A percentile compares a stretch with the other conserved stretches of the same genome.
These are phyloP conservation scores for Caenorhabditis tropicalis DNA, from an alignment of 1,140 invertebrate genomes.

Conservation along the genomic window DNA sequence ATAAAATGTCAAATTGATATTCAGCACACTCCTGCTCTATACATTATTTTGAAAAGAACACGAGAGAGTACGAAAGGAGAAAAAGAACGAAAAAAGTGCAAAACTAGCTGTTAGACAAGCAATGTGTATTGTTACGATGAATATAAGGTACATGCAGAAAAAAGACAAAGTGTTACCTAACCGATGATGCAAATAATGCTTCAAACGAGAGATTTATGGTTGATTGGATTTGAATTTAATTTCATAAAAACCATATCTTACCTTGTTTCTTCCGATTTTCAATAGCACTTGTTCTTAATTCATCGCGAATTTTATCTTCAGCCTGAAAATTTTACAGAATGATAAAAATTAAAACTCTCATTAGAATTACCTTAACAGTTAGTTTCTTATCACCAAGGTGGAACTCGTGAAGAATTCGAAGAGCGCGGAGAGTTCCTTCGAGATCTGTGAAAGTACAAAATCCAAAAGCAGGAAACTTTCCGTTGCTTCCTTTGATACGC, in stretches of 20 bases:
- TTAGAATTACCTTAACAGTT: constrained; percentile 64
- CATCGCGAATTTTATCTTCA: constrained; percentile 59
- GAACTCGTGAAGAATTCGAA: constrained; percentile 90
- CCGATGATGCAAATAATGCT: constrained; percentile 31
- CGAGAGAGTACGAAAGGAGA: background rate
- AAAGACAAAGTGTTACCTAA: constrained; percentile 35
- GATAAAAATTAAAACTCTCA: background rate
- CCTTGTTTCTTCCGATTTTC: constrained; percentile 32
- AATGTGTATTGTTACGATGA: constrained; percentile 11
- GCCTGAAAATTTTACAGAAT: constrained; percentile 54
- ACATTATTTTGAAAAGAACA: background rate
- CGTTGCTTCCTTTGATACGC: constrained; percentile 84
- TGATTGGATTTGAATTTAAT: background rate
- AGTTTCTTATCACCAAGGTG: constrained; percentile 90
- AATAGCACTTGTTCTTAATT: constrained; percentile 9
- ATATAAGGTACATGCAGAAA: background rate
- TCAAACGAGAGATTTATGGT: constrained; percentile 17
- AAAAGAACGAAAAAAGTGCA: background rate
- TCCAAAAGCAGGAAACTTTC: constrained; percentile 83
- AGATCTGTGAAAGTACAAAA: constrained; percentile 96
- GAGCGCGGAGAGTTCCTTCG: constrained; percentile 90
- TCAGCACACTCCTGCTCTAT: background rate
- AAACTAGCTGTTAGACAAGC: background rate
- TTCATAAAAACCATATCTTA: background rate
- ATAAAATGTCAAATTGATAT: background rate